Evolutionary conservation across 2,113 vertebrate species (phyloP).

Genomic region (Hemicordylus capensis): DNA sequence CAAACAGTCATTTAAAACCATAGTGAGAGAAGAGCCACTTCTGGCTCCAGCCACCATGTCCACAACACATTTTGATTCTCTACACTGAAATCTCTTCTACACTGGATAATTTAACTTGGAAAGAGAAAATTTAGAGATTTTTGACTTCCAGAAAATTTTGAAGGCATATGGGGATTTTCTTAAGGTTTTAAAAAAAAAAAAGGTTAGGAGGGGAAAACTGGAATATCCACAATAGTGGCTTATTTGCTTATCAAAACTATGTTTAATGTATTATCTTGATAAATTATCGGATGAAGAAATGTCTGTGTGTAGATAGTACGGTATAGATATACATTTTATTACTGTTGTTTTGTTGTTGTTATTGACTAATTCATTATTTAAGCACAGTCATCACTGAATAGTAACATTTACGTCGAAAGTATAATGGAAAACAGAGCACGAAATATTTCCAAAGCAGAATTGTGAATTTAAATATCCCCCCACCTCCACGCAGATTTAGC

Average conservation of each 20-base stretch:
- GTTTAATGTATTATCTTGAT: not conserved
- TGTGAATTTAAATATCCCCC: not conserved
- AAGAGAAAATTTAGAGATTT: not conserved
- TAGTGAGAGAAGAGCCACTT: not conserved
- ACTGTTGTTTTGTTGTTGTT: not conserved
- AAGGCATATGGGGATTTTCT: too few species aligned
- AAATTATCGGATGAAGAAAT: not conserved
- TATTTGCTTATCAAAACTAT: not conserved
- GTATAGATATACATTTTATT: too few species aligned
- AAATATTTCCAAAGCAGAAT: not conserved
- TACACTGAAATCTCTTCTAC: not conserved
- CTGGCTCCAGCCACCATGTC: not conserved
- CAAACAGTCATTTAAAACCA: not conserved
- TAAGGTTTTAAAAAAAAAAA: not conserved
- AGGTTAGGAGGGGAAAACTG: not conserved
- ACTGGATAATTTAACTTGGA: not conserved
- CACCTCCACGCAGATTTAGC: not conserved
- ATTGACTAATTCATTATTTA: not conserved
- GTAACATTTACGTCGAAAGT: not conserved
- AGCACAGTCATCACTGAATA: not conserved
- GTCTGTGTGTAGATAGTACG: too few species aligned
- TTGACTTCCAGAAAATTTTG: not conserved
- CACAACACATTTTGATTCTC: not conserved
- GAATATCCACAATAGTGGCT: not conserved
- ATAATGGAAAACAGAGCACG: not conserved